Conservation (phyloP, 2,797 vertebrate genomes). For the Simalia tracyae region DNA sequence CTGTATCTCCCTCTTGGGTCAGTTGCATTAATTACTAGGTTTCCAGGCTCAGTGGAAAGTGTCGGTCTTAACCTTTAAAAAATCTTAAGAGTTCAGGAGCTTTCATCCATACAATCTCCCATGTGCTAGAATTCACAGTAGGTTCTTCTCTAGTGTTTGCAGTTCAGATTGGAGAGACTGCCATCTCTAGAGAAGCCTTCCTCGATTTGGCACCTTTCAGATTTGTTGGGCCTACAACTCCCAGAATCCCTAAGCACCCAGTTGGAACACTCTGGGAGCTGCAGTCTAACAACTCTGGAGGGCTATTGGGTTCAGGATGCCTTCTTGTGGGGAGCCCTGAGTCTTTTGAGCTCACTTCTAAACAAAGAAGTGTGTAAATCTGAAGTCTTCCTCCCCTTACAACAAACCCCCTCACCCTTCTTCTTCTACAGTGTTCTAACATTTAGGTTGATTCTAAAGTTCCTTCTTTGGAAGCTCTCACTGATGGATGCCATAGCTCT, state of each 20-base stretch:
- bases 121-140: not conserved
- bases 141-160: not conserved
- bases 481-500: not conserved
- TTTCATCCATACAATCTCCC: not conserved
- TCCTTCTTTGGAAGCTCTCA: not conserved
- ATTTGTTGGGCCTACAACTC: not conserved
- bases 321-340: not conserved
- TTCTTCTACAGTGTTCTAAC: not conserved
- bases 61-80: not conserved
- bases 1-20: not conserved
- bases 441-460: not conserved
- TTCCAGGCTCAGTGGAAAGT: not conserved
- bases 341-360: not conserved
- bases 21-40: not conserved
- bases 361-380: not conserved
- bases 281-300: not conserved
- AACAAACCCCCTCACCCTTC: not conserved
- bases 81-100: not conserved
- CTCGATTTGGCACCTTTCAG: not conserved
- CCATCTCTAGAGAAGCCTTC: not conserved
- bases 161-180: not conserved
- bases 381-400: not conserved
- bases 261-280: not conserved
- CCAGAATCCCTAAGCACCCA: not conserved
- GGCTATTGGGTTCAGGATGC: not conserved